Percentiles rank a stretch among this genome's conserved stretches.
These are phyloP conservation scores for Gerris buenoi DNA, from an alignment of 1,140 invertebrate species.

Conservation along the genomic window DNA sequence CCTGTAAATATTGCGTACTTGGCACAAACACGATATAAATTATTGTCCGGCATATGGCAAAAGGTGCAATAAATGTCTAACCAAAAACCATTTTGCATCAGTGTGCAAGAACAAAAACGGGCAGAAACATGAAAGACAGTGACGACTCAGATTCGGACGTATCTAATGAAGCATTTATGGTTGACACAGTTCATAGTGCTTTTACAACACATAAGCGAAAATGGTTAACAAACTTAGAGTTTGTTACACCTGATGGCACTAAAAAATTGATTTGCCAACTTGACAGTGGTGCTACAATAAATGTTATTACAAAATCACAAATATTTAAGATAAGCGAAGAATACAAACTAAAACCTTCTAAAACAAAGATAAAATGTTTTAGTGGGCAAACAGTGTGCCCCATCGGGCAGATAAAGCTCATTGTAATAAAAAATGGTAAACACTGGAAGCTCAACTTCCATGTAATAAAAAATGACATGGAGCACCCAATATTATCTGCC, in stretches of 20 bases:
- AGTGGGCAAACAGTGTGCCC: background rate
- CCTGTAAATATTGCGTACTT: background rate
- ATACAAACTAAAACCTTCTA: background rate
- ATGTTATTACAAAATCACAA: background rate
- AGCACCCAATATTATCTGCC: background rate
- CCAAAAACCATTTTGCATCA: background rate
- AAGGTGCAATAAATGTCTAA: background rate
- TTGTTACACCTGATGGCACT: background rate
- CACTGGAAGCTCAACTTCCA: background rate
- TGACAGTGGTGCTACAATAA: background rate
- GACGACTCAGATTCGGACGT: background rate
- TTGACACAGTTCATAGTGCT: background rate
- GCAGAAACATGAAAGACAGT: background rate
- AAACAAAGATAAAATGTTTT: background rate
- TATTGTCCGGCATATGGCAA: background rate
- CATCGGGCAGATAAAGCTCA: background rate
- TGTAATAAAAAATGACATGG: background rate
- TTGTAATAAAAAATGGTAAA: background rate
- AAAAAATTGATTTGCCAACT: background rate
- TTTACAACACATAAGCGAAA: background rate
- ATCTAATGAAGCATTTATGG: background rate
- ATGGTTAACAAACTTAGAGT: background rate
- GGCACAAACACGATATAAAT: background rate
- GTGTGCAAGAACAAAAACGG: background rate
- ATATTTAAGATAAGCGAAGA: background rate